Conservation (phyloP, 2,113 vertebrate species). For the Podarcis muralis region DNA sequence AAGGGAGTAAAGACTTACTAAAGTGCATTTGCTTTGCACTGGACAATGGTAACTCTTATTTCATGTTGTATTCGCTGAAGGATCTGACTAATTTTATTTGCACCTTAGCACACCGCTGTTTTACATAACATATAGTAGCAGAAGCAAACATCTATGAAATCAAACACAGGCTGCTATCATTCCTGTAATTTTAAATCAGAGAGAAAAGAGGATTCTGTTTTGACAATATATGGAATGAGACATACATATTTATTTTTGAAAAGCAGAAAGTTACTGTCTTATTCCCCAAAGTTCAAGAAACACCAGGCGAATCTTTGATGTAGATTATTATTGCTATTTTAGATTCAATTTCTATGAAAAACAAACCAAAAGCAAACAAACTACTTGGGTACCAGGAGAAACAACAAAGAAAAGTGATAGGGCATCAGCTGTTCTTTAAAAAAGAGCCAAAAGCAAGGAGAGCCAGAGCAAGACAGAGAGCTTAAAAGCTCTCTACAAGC, state of each 20-base stretch:
- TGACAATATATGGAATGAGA: conserved; percentile 33
- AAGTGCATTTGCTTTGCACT: too few species aligned
- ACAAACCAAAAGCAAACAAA: not conserved
- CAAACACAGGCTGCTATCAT: conserved; percentile 42
- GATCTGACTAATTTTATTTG: too few species aligned
- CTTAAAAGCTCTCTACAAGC: too few species aligned
- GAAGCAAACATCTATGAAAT: conserved; percentile 58
- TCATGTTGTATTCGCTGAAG: too few species aligned
- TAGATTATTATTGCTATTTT: not conserved
- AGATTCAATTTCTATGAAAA: not conserved
- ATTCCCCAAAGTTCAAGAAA: not conserved
- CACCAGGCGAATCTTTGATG: not conserved
- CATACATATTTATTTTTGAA: conserved; percentile 25
- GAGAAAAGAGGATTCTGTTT: conserved; percentile 48
- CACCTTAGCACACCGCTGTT: too few species aligned
- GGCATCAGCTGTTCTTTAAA: not conserved
- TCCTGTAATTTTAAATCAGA: conserved; percentile 50
- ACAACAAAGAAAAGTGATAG: not conserved
- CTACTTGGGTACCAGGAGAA: not conserved
- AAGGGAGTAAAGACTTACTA: too few species aligned
- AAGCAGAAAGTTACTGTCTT: not conserved
- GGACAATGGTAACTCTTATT: too few species aligned
- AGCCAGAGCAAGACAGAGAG: not conserved
- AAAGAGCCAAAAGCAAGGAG: not conserved
- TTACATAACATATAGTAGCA: conserved; percentile 42